Evolutionary conservation across 2,113 vertebrate genomes (phyloP).

Genomic region (Petroica traversi): DNA sequence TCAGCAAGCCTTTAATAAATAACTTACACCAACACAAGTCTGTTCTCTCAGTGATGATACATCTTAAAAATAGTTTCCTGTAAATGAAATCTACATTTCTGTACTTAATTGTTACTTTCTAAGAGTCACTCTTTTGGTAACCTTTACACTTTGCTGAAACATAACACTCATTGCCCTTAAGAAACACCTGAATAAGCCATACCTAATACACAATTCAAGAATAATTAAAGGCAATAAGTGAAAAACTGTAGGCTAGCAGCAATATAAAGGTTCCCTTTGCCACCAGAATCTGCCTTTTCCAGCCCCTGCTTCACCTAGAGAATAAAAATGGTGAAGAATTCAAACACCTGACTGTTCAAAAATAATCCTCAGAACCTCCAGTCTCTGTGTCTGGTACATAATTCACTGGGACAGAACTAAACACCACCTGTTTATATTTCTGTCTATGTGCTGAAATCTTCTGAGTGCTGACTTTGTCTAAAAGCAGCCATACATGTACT

Average conservation of each 20-base stretch:
- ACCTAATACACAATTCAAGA: not conserved
- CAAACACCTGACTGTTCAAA: not conserved
- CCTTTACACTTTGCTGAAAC: not conserved
- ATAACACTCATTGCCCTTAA: not conserved
- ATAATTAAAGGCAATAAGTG: not conserved
- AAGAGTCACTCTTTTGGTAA: not conserved
- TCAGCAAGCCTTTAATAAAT: conserved; percentile 45
- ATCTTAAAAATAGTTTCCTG: conserved; percentile 29
- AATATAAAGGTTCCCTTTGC: not conserved
- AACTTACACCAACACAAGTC: conserved; percentile 2
- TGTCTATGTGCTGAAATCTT: not conserved
- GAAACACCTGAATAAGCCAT: conserved; percentile 12
- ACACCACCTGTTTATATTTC: not conserved
- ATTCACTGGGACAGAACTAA: not conserved
- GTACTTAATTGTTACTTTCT: not conserved
- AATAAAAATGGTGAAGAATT: not conserved
- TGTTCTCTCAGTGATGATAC: not conserved
- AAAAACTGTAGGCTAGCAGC: not conserved
- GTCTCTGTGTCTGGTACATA: not conserved
- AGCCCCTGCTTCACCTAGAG: not conserved
- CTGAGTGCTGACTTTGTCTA: not conserved
- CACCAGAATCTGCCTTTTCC: not conserved
- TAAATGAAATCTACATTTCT: conserved; percentile 26
- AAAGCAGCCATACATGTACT: not conserved
- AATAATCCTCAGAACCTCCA: not conserved